Percentiles rank a stretch among this genome's conserved stretches.
phyloP scores from a whole-genome alignment of 2,888 invertebrate species.

The Drosophila flavopinicola region DNA sequence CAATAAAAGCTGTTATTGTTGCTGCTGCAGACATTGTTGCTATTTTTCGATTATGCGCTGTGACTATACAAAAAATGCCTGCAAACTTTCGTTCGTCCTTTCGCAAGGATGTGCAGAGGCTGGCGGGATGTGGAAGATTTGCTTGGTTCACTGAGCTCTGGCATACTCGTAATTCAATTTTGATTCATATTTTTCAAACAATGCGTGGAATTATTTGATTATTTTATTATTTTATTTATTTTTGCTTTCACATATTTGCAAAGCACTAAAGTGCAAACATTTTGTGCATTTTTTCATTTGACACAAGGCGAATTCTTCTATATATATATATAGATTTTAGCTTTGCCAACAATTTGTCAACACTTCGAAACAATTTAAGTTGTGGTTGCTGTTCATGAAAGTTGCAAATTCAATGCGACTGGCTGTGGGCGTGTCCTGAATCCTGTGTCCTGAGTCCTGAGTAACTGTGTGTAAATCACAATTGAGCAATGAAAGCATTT shows the following conservation, averaged over 20 bases:
- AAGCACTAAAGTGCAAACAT: conserved; percentile 35
- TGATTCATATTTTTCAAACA: conserved; percentile 62
- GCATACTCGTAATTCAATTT: conserved; percentile 53
- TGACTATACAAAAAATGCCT: conserved; percentile 46
- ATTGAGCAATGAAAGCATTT: not conserved
- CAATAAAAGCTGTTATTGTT: conserved; percentile 52
- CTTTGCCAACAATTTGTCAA: conserved; percentile 51
- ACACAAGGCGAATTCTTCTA: conserved; percentile 30
- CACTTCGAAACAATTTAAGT: conserved; percentile 50
- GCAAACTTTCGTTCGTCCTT: conserved; percentile 26
- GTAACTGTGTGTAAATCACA: not conserved
- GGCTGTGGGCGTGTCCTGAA: conserved; percentile 3
- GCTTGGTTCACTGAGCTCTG: conserved; percentile 40
- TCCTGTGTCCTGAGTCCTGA: too few species aligned
- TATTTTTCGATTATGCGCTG: conserved; percentile 46
- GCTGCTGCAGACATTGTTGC: conserved; percentile 23
- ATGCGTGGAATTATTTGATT: conserved; percentile 35
- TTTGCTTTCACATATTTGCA: conserved; percentile 19
- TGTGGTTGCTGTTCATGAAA: conserved; percentile 37
- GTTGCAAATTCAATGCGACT: conserved; percentile 27
- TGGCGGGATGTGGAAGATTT: not conserved
- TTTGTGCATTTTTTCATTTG: conserved; percentile 25
- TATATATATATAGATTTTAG: too few species aligned
- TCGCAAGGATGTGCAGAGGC: not conserved
- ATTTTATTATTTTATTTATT: not conserved